Evolutionary conservation across 1,140 invertebrate genomes (phyloP), one percentile per base, ranked within the genome.

Genomic region (Pseudoatta argentina): DNA sequence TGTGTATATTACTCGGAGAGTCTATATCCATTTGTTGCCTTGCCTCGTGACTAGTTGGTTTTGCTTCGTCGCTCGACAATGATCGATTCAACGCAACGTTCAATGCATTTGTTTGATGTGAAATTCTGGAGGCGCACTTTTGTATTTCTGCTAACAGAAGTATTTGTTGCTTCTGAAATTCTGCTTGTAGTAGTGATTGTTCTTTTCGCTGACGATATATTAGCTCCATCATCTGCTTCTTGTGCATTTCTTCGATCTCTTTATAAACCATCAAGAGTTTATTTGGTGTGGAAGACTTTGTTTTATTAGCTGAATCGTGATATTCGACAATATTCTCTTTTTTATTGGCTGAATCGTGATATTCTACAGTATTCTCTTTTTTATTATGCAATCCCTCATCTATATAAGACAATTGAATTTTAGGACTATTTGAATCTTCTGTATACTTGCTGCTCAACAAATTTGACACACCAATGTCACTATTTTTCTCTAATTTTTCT

Each of bases 151-250:
- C 94, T 61, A 96, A 93, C 24, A 97, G 88, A 76, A 96, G 92
- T 81, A 95, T 94, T 86, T 96, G 96, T 87, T 97, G 96, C 61
- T 96, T 96, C 78, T 96, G 96, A 91, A 97, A 97, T 48, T 96
- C 95, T 87, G 96, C 95, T 87, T 96, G 96, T 61, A 97, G 93
- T 3, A 95, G 91, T 21, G 95, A 90, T 87, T 96, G 96, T 88
- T 97, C 96, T 14, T 94, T 95, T 77, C 96, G 95, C 88, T 97
- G 96, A 55, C 96, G 96, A 71, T 95, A 95, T 5, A 96, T 93
- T 64, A 97, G 88, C 55, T 95, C 95, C 0, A 93, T 92, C 96
- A 97, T 96, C 92, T 96, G 95, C 44, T 94, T 94, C n/a, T 96
- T 94, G 86, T 97, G 96, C 79, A 96, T 95, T 64, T 96, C 96